Conservation (phyloP, 2,113 vertebrate genomes). For the Pao palembangensis region DNA sequence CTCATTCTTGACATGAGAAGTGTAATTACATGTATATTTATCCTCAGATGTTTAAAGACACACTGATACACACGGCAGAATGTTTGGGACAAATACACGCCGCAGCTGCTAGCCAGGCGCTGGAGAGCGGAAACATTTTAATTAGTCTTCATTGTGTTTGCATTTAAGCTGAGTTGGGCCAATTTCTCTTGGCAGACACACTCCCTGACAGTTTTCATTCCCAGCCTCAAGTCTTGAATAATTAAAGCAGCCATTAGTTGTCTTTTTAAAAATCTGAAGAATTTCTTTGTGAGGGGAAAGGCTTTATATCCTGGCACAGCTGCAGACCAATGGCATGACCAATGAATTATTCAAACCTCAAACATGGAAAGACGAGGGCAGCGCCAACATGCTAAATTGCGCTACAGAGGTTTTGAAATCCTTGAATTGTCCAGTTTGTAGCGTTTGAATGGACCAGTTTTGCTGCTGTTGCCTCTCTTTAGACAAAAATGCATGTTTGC, state of each 20-base stretch:
- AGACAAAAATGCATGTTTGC: slow-evolving; percentile 6
- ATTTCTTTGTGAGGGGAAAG: slow-evolving; percentile 12
- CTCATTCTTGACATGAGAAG: slow-evolving; percentile 17
- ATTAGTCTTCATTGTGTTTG: slow-evolving; percentile 50
- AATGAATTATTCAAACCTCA: slow-evolving; percentile 9
- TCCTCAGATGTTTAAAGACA: slow-evolving; percentile 20
- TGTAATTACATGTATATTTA: background rate
- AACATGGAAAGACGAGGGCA: background rate
- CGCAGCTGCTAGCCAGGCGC: slow-evolving; percentile 42
- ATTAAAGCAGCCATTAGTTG: slow-evolving; percentile 32
- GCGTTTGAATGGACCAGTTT: background rate
- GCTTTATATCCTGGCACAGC: slow-evolving; percentile 9
- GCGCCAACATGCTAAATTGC: background rate
- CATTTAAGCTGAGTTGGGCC: slow-evolving; percentile 33
- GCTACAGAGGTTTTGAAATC: no score
- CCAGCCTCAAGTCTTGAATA: slow-evolving; percentile 28
- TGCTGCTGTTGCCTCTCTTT: background rate
- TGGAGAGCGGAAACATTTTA: slow-evolving; percentile 47
- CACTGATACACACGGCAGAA: slow-evolving; percentile 3
- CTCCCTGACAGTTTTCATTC: slow-evolving; percentile 12
- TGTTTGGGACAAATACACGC: slow-evolving; percentile 36
- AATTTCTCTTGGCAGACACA: slow-evolving; percentile 26
- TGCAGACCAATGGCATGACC: slow-evolving; percentile 8
- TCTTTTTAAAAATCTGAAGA: slow-evolving; percentile 5
- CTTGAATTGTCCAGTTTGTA: background rate